Conservation (phyloP, 2,888 invertebrate genomes). For the Ichneumon xanthorius region DNA sequence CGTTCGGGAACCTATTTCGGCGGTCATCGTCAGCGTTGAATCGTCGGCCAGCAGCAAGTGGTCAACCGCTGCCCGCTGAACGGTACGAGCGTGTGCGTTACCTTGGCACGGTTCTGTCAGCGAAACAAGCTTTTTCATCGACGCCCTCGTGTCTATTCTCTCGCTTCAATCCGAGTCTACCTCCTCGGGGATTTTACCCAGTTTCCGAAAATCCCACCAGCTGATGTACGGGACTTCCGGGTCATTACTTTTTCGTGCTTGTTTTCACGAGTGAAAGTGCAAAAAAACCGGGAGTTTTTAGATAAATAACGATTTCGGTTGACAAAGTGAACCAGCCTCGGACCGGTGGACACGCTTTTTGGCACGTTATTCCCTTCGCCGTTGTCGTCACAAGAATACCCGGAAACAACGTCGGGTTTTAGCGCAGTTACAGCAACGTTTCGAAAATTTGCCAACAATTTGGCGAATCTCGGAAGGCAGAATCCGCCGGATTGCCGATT, state of each 20-base stretch:
- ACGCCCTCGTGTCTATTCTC: slow-evolving; percentile 18
- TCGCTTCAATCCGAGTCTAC: slow-evolving; percentile 10
- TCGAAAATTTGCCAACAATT: slow-evolving; percentile 29
- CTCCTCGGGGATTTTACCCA: slow-evolving; percentile 11
- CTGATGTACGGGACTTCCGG: neutral
- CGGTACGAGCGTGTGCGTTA: slow-evolving; percentile 25
- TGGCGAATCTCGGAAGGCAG: neutral
- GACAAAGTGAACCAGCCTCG: neutral
- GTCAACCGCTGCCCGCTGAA: slow-evolving; percentile 8
- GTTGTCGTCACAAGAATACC: neutral
- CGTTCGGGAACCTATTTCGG: slow-evolving; percentile 70
- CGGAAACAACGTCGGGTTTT: neutral
- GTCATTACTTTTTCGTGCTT: neutral
- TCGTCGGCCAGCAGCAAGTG: slow-evolving; percentile 60
- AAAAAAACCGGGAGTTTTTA: neutral
- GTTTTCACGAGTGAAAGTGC: neutral
- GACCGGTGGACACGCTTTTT: neutral
- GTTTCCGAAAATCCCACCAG: neutral
- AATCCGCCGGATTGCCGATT: neutral
- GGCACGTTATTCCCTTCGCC: neutral
- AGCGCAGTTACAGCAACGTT: neutral
- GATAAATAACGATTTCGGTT: neutral
- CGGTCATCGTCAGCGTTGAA: slow-evolving; percentile 72
- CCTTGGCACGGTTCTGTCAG: slow-evolving; percentile 72
- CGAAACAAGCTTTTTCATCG: slow-evolving; percentile 47